Percentiles rank a stretch among this genome's conserved stretches.
Evolutionary conservation across 2,888 invertebrate species (phyloP).

Genomic region (Melolontha melolontha): DNA sequence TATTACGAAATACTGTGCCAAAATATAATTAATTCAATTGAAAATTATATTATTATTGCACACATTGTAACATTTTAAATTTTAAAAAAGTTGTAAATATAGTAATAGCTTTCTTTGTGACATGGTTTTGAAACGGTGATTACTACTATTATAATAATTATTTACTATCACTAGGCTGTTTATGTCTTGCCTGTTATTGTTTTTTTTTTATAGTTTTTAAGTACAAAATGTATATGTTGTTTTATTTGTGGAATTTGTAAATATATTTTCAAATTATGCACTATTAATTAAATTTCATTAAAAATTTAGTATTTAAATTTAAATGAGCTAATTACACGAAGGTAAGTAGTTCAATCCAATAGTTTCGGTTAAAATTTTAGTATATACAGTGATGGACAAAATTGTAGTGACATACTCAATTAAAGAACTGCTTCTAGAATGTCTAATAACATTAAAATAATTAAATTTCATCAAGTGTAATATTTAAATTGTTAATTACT

Average conservation of each 20-base stretch:
- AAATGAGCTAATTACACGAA: too few relatives aligned
- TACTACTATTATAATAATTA: slow-evolving; percentile 43
- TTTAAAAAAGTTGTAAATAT: slow-evolving; percentile 53
- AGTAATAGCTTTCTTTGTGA: slow-evolving; percentile 55
- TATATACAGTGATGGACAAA: too few relatives aligned
- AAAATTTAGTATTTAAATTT: too few relatives aligned
- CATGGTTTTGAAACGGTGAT: slow-evolving; percentile 57
- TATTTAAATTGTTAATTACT: too few relatives aligned
- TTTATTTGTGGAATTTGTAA: slow-evolving; percentile 65
- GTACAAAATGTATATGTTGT: slow-evolving; percentile 66
- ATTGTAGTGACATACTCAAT: too few relatives aligned
- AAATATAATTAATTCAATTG: slow-evolving; percentile 51
- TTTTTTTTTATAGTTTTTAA: slow-evolving; percentile 64
- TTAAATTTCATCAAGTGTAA: too few relatives aligned
- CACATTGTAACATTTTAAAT: slow-evolving; percentile 41
- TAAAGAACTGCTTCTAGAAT: too few relatives aligned
- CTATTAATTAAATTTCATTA: slow-evolving; percentile 20
- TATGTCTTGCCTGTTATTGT: slow-evolving; percentile 67
- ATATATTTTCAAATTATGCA: slow-evolving; percentile 63
- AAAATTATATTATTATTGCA: slow-evolving; percentile 43
- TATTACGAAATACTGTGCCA: slow-evolving; percentile 62
- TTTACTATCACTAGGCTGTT: slow-evolving; percentile 62
- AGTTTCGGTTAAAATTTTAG: too few relatives aligned
- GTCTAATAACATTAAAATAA: too few relatives aligned
- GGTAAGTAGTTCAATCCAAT: too few relatives aligned